Base-by-base conservation (phyloP, 2,888 invertebrate species). In the Strigamia transsilvanica region DNA sequence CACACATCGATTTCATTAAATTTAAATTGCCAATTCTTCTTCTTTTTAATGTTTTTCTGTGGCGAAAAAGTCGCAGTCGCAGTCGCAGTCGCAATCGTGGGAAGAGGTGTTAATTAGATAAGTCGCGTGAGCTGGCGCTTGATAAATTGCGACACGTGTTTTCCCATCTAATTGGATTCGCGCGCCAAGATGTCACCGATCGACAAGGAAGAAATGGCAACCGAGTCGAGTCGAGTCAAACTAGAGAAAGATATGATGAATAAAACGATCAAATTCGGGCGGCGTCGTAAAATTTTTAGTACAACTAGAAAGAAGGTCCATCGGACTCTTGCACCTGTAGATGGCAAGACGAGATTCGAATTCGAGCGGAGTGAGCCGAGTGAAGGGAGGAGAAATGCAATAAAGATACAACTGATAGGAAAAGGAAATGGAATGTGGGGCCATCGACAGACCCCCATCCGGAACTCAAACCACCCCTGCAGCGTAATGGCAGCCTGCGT, bases 341-440 rank as follows among this genome's bases (percentile, higher is more conserved):
- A 46, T 46, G 46, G 46, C n/a, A 46, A 15, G 46, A 46, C 15
- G 46, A 46, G 46, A 46, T 46, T 46, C 46, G 46, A 46, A n/a
- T n/a, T n/a, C n/a, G n/a, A n/a, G n/a, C n/a, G n/a, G n/a, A n/a
- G n/a, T n/a, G n/a, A n/a, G 51, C 7, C 2, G 6, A 18, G n/a
- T 7, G n/a, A 51, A 51, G 51, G n/a, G 51, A 51, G 51, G n/a
- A n/a, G n/a, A n/a, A 51, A 51, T 51, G 51, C 51, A n/a, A 51
- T 51, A 51, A 51, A 51, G n/a, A 51, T 51, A 9, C 51, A 51
- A 51, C 3, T n/a, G 51, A 51, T 51, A n/a, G 51, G 51, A 51
- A 51, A 51, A 51, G 51, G 51, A 51, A 51, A 51, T 51, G 51
- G 51, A 51, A 51, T 51, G 51, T 51, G 51, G 46, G 46, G 46